Evolutionary conservation across 2,888 invertebrate genomes (phyloP).

Genomic region (Physocephala rufipes): DNA sequence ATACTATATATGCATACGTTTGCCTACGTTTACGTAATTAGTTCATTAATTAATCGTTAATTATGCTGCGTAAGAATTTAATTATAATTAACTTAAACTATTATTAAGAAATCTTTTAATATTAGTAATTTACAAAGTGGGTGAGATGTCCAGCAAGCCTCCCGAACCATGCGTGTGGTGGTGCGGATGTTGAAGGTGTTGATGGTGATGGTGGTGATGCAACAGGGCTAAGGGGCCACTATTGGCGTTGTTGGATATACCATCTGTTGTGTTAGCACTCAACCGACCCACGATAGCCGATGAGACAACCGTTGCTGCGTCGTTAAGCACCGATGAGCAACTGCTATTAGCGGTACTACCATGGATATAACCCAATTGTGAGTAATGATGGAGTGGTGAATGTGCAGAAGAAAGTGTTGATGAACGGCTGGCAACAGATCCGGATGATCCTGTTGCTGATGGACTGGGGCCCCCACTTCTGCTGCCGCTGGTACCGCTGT

Average conservation of each 20-base stretch:
- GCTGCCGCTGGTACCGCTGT: slow-evolving; percentile 18
- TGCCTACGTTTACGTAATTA: slow-evolving; percentile 40
- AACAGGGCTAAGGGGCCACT: slow-evolving; percentile 44
- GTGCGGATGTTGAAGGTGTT: slow-evolving; percentile 49
- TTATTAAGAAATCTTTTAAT: slow-evolving; percentile 31
- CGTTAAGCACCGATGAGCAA: slow-evolving; percentile 45
- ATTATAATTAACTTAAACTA: slow-evolving; percentile 43
- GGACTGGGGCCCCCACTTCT: slow-evolving; percentile 58
- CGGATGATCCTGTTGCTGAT: slow-evolving; percentile 55
- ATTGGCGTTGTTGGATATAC: slow-evolving; percentile 36
- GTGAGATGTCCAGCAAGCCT: slow-evolving; percentile 63
- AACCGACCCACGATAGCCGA: slow-evolving; percentile 48
- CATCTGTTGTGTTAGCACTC: slow-evolving; percentile 41
- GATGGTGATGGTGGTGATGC: slow-evolving; percentile 53
- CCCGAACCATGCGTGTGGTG: slow-evolving; percentile 50
- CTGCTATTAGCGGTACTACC: slow-evolving; percentile 32
- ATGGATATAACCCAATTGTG: slow-evolving; percentile 38
- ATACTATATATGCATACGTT: slow-evolving; percentile 45
- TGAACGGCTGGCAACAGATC: slow-evolving; percentile 54
- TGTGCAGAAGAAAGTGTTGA: slow-evolving; percentile 61
- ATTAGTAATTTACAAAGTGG: slow-evolving; percentile 63
- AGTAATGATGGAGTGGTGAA: slow-evolving; percentile 50
- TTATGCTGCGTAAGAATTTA: slow-evolving; percentile 29
- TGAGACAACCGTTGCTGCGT: slow-evolving; percentile 46
- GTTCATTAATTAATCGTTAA: slow-evolving; percentile 41